Base-by-base conservation (phyloP, 2,797 vertebrate genomes). In the Lindbergichthys nudifrons region DNA sequence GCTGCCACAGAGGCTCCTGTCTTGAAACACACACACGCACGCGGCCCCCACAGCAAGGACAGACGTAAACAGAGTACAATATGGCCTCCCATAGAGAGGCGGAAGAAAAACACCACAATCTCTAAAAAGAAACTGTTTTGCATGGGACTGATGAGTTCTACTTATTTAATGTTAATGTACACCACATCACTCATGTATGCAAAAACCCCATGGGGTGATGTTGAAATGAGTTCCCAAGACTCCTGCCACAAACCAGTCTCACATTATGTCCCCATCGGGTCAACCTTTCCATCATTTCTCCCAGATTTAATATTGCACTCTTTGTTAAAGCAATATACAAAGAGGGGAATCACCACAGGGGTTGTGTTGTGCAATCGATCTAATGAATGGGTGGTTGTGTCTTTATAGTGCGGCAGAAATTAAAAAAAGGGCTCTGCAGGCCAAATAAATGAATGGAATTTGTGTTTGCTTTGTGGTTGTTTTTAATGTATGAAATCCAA, bases 41-140 rank as follows among this genome's bases (percentile, higher is more conserved):
- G 23, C 48, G 63, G 60, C 69, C 81, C 83, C 65, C 79, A 75
- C 78, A 83, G 79, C 75, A 75, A 0, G 57, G 67, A 82, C 66
- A 80, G 78, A 90, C 73, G 60, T 88, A 89, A 92, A 91, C 90
- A 89, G 73, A 87, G 60, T 71, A 80, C 83, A 86, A 26, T 86
- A 82, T 75, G 69, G 79, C 77, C 47, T 51, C 73, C 75, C 65
- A 72, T 76, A 73, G 68, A 79, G 58, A 79, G 45, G 54, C 74
- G 62, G 54, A 74, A 81, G 67, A 72, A 66, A 68, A 80, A 64
- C 65, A 71, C 75, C 80, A 75, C 56, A 81, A 73, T 84, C 73
- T 82, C 74, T 81, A 79, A 80, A 84, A 75, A 73, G 72, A 52
- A 63, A 70, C 30, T n/a, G 14, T 43, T 66, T 63, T 70, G 54